Conservation (phyloP, 2,113 vertebrate genomes). For the Urocynchramus pylzowi region DNA sequence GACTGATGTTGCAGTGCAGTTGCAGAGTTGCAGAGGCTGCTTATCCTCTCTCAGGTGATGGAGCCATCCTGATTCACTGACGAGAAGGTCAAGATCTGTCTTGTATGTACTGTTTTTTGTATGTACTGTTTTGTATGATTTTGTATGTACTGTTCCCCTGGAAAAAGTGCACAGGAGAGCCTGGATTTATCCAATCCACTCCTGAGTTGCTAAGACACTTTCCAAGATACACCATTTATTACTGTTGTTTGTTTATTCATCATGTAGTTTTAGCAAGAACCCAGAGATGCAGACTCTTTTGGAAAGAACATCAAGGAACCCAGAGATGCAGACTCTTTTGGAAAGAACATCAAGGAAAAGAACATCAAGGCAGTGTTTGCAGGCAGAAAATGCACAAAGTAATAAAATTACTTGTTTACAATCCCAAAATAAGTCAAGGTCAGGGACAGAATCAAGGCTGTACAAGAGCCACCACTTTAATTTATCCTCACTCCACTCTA, state of each 20-base stretch:
- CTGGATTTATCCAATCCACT: background rate
- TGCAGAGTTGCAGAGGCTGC: background rate
- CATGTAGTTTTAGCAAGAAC: background rate
- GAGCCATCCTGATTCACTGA: background rate
- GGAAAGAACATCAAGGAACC: background rate
- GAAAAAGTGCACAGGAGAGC: background rate
- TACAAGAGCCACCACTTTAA: background rate
- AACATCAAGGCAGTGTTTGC: background rate
- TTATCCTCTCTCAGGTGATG: background rate
- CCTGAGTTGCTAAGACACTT: background rate
- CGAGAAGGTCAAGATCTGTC: accelerated
- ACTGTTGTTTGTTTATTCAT: background rate
- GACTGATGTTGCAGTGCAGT: background rate
- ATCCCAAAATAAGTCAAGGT: background rate
- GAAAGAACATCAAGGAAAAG: background rate
- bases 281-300: background rate
- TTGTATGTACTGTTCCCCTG: accelerated
- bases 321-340: background rate
- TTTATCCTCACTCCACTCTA: background rate
- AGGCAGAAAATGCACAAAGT: background rate
- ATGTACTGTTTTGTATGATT: background rate
- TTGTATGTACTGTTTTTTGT: too few relatives aligned
- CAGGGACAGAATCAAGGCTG: background rate
- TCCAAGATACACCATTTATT: background rate
- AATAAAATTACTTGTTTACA: background rate